phyloP scores from a whole-genome alignment of 2,888 invertebrate genomes.

The Deilephila elpenor region DNA sequence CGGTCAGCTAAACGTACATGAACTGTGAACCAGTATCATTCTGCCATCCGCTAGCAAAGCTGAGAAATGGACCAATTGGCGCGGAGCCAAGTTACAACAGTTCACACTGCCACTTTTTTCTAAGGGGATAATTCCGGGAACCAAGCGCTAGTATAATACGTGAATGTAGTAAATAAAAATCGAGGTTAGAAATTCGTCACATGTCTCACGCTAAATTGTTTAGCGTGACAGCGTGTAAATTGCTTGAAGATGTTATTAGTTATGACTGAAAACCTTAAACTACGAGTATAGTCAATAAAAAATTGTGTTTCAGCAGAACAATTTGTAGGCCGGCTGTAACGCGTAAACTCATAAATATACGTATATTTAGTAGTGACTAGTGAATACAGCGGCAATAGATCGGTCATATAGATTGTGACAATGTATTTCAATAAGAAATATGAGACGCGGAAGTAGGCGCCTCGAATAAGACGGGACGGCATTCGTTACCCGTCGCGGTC shows the following conservation, averaged over 20 bases:
- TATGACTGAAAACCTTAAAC: conserved; percentile 57
- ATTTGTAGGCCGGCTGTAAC: conserved; percentile 17
- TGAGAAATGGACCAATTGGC: conserved; percentile 79
- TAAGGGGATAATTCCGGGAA: conserved; percentile 61
- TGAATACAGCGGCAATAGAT: conserved; percentile 40
- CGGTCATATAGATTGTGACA: conserved; percentile 49
- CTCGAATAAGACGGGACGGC: conserved; percentile 60
- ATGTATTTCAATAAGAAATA: conserved; percentile 62
- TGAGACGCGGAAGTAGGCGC: conserved; percentile 70
- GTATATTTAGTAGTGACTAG: conserved; percentile 30
- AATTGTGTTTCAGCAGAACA: conserved; percentile 24
- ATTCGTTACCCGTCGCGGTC: conserved; percentile 65
- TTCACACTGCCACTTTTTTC: conserved; percentile 59
- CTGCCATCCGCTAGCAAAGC: conserved; percentile 61
- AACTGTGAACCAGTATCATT: conserved; percentile 79
- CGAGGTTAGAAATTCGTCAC: conserved; percentile 71
- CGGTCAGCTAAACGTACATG: conserved; percentile 72
- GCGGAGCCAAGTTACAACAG: conserved; percentile 60
- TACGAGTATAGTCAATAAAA: conserved; percentile 53
- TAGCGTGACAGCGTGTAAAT: conserved; percentile 72
- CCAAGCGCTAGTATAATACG: conserved; percentile 53
- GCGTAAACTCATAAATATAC: conserved; percentile 36
- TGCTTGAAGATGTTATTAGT: conserved; percentile 62
- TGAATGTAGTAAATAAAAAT: conserved; percentile 66
- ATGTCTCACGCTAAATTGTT: conserved; percentile 70